Conservation (phyloP, 2,888 invertebrate genomes). For the Diploptera punctata region DNA sequence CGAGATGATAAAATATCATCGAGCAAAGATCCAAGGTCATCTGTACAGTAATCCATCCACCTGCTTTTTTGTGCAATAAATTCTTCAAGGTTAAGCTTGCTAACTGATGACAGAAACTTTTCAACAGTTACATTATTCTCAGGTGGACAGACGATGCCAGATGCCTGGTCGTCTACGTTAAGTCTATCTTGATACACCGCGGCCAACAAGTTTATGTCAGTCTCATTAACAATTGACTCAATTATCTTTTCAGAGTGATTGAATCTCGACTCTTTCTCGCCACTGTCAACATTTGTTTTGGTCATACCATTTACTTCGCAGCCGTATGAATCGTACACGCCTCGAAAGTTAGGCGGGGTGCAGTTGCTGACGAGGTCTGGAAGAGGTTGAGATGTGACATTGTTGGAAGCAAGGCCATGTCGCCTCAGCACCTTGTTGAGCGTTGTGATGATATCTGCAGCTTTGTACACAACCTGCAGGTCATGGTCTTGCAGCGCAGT, state of each 20-base stretch:
- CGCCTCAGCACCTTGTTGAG: slow-evolving; percentile 24
- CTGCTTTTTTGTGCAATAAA: slow-evolving; percentile 65
- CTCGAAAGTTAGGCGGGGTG: not conserved
- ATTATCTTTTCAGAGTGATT: slow-evolving; percentile 56
- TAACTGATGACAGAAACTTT: slow-evolving; percentile 65
- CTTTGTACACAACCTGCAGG: slow-evolving; percentile 70
- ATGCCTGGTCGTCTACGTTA: slow-evolving; percentile 47
- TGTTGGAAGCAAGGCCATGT: slow-evolving; percentile 26
- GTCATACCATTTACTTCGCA: not conserved
- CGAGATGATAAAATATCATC: slow-evolving; percentile 75
- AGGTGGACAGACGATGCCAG: not conserved
- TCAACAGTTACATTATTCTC: slow-evolving; percentile 8
- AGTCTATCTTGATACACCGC: slow-evolving; percentile 65
- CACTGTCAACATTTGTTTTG: not conserved
- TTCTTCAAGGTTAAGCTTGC: slow-evolving; percentile 64
- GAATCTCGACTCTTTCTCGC: not conserved
- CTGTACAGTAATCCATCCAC: slow-evolving; percentile 73
- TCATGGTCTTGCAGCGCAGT: slow-evolving; percentile 74
- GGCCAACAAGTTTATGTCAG: slow-evolving; percentile 67
- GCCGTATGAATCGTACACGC: slow-evolving; percentile 9
- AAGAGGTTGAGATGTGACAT: not conserved
- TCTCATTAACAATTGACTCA: slow-evolving; percentile 67
- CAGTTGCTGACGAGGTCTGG: slow-evolving; percentile 10
- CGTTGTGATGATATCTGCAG: slow-evolving; percentile 60
- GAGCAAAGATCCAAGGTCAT: slow-evolving; percentile 70